Evolutionary conservation across 2,113 vertebrate genomes (phyloP), one percentile per base, ranked within the genome.

Genomic region (Strix aluco): DNA sequence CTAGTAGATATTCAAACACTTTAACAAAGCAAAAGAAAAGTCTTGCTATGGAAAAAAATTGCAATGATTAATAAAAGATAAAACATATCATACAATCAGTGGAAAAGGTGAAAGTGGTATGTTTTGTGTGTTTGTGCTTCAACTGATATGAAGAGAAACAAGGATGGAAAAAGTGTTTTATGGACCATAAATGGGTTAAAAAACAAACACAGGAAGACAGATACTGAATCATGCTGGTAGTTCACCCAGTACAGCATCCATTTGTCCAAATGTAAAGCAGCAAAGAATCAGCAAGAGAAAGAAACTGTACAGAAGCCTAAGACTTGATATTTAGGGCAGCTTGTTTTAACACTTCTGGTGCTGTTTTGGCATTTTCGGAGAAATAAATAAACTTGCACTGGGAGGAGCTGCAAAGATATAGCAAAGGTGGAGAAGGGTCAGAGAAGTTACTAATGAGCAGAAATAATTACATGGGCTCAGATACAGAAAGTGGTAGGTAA

Each of bases 401-500:
- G 73, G 61, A 94, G 65, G 87, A 92, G 92, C 81, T 95, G 78
- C 69, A 91, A 91, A 88, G 83, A 52, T 19, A 57, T 2, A 81
- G 72, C 44, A 55, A 70, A 65, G 51, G 65, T 70, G 61, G 47
- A 47, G 61, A 86, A 94, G n/a, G 16, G 15, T 15, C 72, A 54
- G 65, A 87, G 78, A 52, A 75, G 46, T 44, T 71, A 66, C 27
- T 7, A 30, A 77, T 55, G 30, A 83, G 46, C 55, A 92, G 27
- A 90, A 93, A 62, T 57, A 70, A 61, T 57, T 61, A 34, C 4
- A 2, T 2, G 2, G 85, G 18, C 78, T 74, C 42, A 61, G 49
- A 47, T 17, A 38, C 7, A 34, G 66, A 54, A 86, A 89, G 25
- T 18, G 81, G 47, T 73, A 77, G 6, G 8, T 44, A 55, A 55